Evolutionary conservation across 1,140 invertebrate species (phyloP), one percentile per base, ranked within the genome.

Genomic region (Pogonognathellus flavescens): DNA sequence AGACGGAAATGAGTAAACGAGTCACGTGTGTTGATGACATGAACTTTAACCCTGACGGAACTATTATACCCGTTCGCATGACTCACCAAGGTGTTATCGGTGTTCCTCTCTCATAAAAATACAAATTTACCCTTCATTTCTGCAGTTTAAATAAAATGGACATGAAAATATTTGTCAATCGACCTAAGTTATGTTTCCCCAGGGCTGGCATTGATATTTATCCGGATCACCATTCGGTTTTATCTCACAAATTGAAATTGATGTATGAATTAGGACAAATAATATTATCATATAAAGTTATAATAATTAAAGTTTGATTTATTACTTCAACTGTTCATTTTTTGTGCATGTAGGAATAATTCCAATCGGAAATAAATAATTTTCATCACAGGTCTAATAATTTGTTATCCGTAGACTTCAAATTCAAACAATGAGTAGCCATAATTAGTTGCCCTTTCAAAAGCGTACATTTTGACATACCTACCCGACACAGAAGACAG

Each of bases 1-100:
- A 87, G 31, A 84, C 83, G n/a, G 86, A 70, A 49, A 20, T n/a
- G 57, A 80, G 82, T 22, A 72, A 66, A 59, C 86, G 86, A 8
- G 83, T 82, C 0, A 87, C 86, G 0, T 84, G 83, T 25, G 84
- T 87, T 25, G 86, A 86, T 5, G 81, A 83, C 41, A 86, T 86
- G 85, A 76, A 83, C 14, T 86, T 86, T 31, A 41, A 53, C n/a
- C 59, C 41, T 0, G 81, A 86, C 31, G 85, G 85, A 1, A 76
- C 18, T 10, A 86, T 86, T 53, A 20, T 70, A 3, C 55, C 59
- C 22, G 85, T 86, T 9, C 66, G 10, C 11, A 60, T 86, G 1
- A 86, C 80, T 11, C 20, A 70, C 72, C 20, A 49, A 4, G 85
- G 85, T 22, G 85, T 86, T 2, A 20, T 66, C 13, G 62, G 62